Evolutionary conservation across 2,888 invertebrate species (phyloP).

Genomic region (Drosophila melanosoma): DNA sequence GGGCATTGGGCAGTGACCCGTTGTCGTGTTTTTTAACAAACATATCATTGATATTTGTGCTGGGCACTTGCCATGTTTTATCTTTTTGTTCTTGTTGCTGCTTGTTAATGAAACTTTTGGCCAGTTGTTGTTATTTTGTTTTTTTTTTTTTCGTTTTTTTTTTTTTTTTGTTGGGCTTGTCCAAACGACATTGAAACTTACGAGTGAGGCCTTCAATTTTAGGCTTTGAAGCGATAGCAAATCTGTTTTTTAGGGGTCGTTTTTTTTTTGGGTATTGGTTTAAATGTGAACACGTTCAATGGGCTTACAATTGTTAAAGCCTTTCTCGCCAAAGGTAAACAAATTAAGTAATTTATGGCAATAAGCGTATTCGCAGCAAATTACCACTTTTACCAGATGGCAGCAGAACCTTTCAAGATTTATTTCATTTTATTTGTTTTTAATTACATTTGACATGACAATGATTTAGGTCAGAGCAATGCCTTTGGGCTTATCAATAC

Average conservation of each 20-base stretch:
- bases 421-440: conserved; percentile 4
- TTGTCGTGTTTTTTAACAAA: conserved; percentile 75
- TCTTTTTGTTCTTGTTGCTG: conserved; percentile 17
- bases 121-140: conserved; percentile 33
- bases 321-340: conserved; percentile 52
- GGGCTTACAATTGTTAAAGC: conserved; percentile 63
- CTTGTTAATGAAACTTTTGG: conserved; percentile 72
- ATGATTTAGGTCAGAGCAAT: conserved; percentile 13
- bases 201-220: conserved; percentile 55
- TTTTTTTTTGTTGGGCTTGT: not conserved
- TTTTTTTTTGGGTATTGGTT: conserved; percentile 19
- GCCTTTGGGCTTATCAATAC: not conserved
- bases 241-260: conserved; percentile 12
- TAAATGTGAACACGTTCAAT: conserved; percentile 44
- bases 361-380: conserved; percentile 26
- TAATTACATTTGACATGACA: conserved; percentile 39
- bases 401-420: not conserved
- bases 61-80: conserved; percentile 55
- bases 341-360: conserved; percentile 72
- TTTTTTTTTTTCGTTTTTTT: not conserved
- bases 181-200: conserved; percentile 71
- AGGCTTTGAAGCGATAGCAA: conserved; percentile 18
- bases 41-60: conserved; percentile 78
- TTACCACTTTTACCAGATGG: conserved; percentile 12
- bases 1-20: conserved; percentile 34